Base-by-base conservation (phyloP, 2,888 invertebrate species). In the Polydesmus complanatus region DNA sequence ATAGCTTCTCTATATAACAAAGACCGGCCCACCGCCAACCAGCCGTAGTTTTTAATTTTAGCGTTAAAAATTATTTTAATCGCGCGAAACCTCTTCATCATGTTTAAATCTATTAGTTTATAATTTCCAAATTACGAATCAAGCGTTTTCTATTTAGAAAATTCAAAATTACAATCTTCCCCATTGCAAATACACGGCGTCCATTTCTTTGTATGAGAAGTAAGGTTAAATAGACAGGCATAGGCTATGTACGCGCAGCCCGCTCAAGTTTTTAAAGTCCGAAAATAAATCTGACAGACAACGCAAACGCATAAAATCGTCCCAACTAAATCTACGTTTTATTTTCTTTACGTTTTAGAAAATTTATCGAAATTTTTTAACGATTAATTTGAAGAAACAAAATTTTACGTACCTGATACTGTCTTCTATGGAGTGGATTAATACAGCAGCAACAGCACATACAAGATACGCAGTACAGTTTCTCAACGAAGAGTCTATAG, bases 181-280 rank as follows among this genome's bases (percentile, higher is more conserved):
- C 57, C 22, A 64, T 61, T 53, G 18, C 18, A 27, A 54, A 54
- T 58, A 48, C 50, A 62, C 53, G 59, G 62, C 62, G 27, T 60
- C 63, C 63, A 63, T 62, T 57, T 60, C 64, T 62, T 64, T 64
- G 63, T 63, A 61, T 62, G 14, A 8, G 37, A 14, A 37, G 54
- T n/a, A n/a, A n/a, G n/a, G n/a, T n/a, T n/a, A n/a, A n/a, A n/a
- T n/a, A 26, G 54, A n/a, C 54, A n/a, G 52, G 25, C 1, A 8
- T 37, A 58, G 25, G 27, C 58, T 58, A 53, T 53, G 54, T 54
- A 19, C 23, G 47, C 14, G 47, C n/a, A 23, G 60, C 18, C 23
- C 54, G 37, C 37, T 37, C 54, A 60, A 60, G 60, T 60, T 60
- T 60, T 60, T 23, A 54, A 54, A 54, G 54, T 54, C 54, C 14